Evolutionary conservation across 2,888 invertebrate species (phyloP), one percentile per base, ranked within the genome.

Genomic region (Poecilus cupreus): DNA sequence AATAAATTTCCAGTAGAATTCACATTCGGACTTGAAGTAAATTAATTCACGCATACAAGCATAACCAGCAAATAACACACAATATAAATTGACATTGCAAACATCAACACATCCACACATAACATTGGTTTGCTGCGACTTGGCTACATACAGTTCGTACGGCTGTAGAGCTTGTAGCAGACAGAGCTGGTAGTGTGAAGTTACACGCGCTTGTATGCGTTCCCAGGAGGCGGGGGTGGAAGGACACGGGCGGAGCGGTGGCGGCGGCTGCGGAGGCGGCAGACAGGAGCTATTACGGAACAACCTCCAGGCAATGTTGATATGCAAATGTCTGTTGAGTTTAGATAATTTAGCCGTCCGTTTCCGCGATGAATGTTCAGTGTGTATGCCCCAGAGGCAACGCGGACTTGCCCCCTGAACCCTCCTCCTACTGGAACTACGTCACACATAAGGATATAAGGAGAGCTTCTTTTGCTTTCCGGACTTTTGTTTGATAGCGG

Each of bases 291-390:
- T 83, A 83, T 83, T 83, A 82, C 81, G 46, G 80, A 75, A 82
- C 76, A 78, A 75, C 83, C 84, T 83, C 64, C 72, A 82, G 84
- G 84, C 83, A 82, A 83, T 84, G 84, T 84, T 85, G 85, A 85
- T 85, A 85, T 85, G 85, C 85, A 85, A 85, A 85, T 85, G 83
- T 83, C 83, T 83, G 83, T 84, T 84, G 84, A 84, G 84, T 84
- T 84, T 84, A 85, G 84, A 85, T 85, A 85, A 84, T 85, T 84
- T 83, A 83, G 72, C 83, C 84, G 84, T 82, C 83, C 83, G 81
- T 83, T 84, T 83, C 43, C 75, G 80, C 80, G 80, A 81, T 81
- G 81, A 75, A 81, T 81, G 81, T 81, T 81, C 81, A 32, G 81
- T 60, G 75, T 81, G 81, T 81, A 75, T 81, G 49, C 81, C 79